Percentiles rank a stretch among this genome's conserved stretches.
These are phyloP conservation scores for Rhodophaea formosa DNA, from an alignment of 2,888 invertebrate species.

Conservation along the genomic window DNA sequence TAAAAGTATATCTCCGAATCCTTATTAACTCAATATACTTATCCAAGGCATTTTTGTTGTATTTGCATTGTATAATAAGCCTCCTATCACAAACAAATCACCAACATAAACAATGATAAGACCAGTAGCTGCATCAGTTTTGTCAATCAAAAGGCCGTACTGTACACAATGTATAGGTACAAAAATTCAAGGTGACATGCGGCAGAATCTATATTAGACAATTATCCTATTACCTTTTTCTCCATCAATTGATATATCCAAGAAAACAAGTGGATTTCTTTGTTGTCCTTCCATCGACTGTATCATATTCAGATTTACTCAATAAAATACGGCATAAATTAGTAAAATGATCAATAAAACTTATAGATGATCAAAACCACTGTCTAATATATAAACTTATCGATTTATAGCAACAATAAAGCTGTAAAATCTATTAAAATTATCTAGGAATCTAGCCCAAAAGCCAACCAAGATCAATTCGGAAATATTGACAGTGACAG, in stretches of 20 bases:
- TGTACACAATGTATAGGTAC: not conserved
- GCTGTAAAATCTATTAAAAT: not conserved
- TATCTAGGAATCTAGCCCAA: not conserved
- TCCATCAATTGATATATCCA: constrained; percentile 85
- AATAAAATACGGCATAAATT: not conserved
- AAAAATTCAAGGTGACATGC: not conserved
- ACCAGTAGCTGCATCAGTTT: not conserved
- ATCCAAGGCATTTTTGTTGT: not conserved
- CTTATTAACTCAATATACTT: not conserved
- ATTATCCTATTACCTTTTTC: constrained; percentile 81
- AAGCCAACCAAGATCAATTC: not conserved
- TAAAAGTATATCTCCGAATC: not conserved
- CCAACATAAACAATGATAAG: not conserved
- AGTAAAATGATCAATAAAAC: not conserved
- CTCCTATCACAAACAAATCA: not conserved
- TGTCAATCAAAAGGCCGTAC: not conserved
- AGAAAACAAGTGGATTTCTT: constrained; percentile 85
- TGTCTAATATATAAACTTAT: not conserved
- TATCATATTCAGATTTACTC: constrained; percentile 32
- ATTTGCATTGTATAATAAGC: not conserved
- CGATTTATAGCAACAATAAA: not conserved
- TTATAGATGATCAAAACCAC: not conserved
- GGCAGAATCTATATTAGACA: not conserved
- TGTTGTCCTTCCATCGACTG: constrained; percentile 41
- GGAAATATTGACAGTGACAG: not conserved